Percentiles rank a stretch among this genome's conserved stretches.
These are phyloP conservation scores for Phlogophora meticulosa DNA, from an alignment of 2,888 invertebrate species.

Conservation along the genomic window DNA sequence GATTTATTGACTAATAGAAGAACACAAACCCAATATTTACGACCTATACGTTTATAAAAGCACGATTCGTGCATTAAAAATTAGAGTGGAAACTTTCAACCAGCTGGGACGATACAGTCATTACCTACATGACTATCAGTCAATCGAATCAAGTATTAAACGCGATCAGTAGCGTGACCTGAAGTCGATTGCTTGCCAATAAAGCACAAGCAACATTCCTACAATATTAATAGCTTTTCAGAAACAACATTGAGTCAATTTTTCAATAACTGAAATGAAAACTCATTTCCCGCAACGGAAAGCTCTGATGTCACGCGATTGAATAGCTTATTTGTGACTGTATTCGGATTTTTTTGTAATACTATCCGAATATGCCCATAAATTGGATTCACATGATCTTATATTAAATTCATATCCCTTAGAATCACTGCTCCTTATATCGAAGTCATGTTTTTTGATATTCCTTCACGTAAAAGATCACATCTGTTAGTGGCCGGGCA, in stretches of 20 bases:
- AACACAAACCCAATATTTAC: constrained; percentile 67
- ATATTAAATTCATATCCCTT: constrained; percentile 85
- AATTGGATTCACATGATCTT: constrained; percentile 80
- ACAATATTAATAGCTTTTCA: constrained; percentile 78
- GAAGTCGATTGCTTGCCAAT: constrained; percentile 77
- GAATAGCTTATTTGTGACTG: constrained; percentile 71
- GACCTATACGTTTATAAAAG: constrained; percentile 15
- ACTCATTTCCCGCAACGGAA: constrained; percentile 73
- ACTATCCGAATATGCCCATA: constrained; percentile 72
- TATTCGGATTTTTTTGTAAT: constrained; percentile 71
- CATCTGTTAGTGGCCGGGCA: constrained; percentile 90
- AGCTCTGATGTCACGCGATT: constrained; percentile 78
- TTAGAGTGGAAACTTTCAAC: constrained; percentile 46
- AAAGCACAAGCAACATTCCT: constrained; percentile 70
- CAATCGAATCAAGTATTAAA: constrained; percentile 77
- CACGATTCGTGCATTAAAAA: constrained; percentile 75
- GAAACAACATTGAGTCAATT: constrained; percentile 72
- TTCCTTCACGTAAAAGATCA: constrained; percentile 90
- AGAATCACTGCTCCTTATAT: constrained; percentile 82
- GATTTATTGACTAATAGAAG: constrained; percentile 84
- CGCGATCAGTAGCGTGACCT: constrained; percentile 79
- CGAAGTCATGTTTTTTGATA: constrained; percentile 86
- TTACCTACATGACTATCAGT: constrained; percentile 78
- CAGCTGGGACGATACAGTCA: constrained; percentile 83
- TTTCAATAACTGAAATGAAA: constrained; percentile 76